Conservation (phyloP, 2,797 vertebrate genomes). For the Gymnothorax javanicus region DNA sequence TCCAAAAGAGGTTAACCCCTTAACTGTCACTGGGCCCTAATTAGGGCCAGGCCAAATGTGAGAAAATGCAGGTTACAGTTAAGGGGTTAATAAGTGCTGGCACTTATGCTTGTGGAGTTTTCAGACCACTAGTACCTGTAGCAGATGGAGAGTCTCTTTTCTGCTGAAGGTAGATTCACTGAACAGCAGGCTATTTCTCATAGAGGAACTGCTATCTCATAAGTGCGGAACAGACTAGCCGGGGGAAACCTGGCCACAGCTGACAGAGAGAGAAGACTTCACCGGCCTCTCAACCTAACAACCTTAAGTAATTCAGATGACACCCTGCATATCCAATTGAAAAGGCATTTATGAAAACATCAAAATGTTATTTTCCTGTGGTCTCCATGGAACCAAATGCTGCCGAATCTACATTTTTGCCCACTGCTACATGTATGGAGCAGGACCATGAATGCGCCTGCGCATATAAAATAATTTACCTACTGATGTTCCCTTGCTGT, state of each 20-base stretch:
- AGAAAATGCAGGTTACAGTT: too few species aligned
- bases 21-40: too few species aligned
- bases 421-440: neutral
- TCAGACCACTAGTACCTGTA: neutral
- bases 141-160: conserved; percentile 1
- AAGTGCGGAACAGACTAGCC: neutral
- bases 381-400: neutral
- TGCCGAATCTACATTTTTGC: neutral
- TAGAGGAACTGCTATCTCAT: neutral
- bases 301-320: conserved; percentile 16
- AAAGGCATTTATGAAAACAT: neutral
- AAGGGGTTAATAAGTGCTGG: neutral
- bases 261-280: neutral
- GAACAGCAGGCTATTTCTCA: neutral
- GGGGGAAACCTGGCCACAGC: neutral
- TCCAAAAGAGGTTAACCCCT: neutral
- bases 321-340: neutral
- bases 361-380: conserved; percentile 13
- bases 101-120: neutral
- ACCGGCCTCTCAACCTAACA: conserved; percentile 12
- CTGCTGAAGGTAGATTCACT: neutral
- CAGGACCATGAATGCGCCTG: neutral
- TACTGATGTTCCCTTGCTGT: neutral
- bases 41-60: too few species aligned
- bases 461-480: neutral